These are phyloP conservation scores for Alfaro cultratus DNA, from an alignment of 2,797 vertebrate genomes.

Conservation along the genomic window DNA sequence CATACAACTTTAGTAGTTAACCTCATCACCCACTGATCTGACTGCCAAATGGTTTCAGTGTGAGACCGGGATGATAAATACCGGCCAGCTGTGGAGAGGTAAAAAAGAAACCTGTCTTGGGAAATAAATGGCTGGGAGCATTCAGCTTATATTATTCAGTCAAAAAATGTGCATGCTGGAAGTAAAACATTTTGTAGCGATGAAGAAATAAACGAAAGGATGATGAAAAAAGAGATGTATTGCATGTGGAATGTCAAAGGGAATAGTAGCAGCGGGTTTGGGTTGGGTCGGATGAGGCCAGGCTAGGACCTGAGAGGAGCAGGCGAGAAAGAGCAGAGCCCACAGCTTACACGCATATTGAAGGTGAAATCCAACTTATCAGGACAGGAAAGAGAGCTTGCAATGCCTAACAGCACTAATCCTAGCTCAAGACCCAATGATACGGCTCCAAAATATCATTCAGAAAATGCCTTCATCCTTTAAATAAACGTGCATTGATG, in stretches of 20 bases:
- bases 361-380: conserved; percentile 83
- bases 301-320: conserved; percentile 75
- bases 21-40: conserved; percentile 88
- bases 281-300: conserved; percentile 67
- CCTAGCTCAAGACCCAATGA: conserved; percentile 79
- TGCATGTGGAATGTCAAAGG: conserved; percentile 18
- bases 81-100: conserved; percentile 76
- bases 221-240: conserved; percentile 16
- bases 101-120: conserved; percentile 61
- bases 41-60: conserved; percentile 89
- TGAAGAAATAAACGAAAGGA: conserved; percentile 39
- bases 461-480: conserved; percentile 83
- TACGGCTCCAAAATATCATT: conserved; percentile 79
- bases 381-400: conserved; percentile 79
- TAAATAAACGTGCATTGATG: conserved; percentile 82
- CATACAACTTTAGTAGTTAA: conserved; percentile 96
- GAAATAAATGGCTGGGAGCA: conserved; percentile 59
- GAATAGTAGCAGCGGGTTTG: conserved; percentile 54
- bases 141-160: conserved; percentile 47
- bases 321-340: conserved; percentile 76
- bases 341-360: conserved; percentile 81
- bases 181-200: conserved; percentile 31
- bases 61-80: conserved; percentile 89
- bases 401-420: conserved; percentile 82
- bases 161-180: conserved; percentile 46